Evolutionary conservation across 1,140 invertebrate genomes (phyloP).

Genomic region (Marisa cornuarietis): DNA sequence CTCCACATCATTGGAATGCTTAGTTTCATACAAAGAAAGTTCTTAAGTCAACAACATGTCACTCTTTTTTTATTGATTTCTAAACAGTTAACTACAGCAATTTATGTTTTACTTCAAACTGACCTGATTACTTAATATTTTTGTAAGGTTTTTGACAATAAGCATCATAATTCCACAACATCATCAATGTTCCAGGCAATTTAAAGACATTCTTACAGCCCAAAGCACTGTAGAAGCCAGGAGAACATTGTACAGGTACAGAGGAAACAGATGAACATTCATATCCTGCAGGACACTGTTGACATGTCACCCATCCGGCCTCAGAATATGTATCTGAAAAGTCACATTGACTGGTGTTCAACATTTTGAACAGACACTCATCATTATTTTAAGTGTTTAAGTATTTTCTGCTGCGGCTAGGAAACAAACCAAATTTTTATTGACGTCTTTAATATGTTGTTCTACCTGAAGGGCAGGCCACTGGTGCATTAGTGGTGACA

Average conservation of each 20-base stretch:
- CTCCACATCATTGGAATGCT: too few species aligned
- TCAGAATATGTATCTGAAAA: constrained; percentile 43
- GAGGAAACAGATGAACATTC: constrained; percentile 37
- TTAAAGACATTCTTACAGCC: constrained; percentile 37
- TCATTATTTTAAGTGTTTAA: too few species aligned
- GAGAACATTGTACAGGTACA: constrained; percentile 36
- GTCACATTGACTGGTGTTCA: background rate
- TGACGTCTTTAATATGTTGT: too few species aligned
- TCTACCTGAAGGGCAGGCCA: constrained; percentile 40
- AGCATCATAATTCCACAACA: too few species aligned
- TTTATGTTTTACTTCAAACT: too few species aligned
- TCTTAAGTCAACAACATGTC: too few species aligned
- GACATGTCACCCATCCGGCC: constrained; percentile 38
- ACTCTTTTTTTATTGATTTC: too few species aligned
- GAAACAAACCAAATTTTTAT: too few species aligned
- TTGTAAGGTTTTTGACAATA: background rate
- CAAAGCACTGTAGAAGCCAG: constrained; percentile 43
- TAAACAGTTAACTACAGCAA: too few species aligned
- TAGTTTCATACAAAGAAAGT: too few species aligned
- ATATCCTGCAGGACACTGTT: constrained; percentile 45
- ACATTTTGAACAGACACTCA: too few species aligned
- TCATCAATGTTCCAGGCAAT: background rate
- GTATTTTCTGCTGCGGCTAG: too few species aligned
- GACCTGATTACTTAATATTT: background rate
- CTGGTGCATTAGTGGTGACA: constrained; percentile 28